phyloP scores from a whole-genome alignment of 2,888 invertebrate species.

The Morpho deidamia region DNA sequence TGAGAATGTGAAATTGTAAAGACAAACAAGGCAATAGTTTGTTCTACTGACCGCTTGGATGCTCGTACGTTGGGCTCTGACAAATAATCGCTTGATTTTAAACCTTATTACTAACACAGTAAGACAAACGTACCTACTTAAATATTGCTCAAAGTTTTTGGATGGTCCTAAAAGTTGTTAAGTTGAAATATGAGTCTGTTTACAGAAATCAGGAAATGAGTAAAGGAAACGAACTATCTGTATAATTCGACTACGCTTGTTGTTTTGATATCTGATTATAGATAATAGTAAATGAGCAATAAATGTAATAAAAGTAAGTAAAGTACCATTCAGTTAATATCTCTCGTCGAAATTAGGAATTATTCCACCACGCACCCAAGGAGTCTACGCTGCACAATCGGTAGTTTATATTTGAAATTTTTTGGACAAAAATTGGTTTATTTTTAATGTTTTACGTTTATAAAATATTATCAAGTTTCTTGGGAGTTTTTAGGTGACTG shows the following conservation, averaged over 20 bases:
- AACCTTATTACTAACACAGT: not conserved
- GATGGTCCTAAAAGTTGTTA: constrained; percentile 13
- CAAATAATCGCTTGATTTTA: not conserved
- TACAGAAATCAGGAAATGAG: constrained; percentile 15
- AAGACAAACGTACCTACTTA: not conserved
- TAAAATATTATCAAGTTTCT: no score
- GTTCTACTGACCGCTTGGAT: constrained; percentile 32
- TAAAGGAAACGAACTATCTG: constrained; percentile 11
- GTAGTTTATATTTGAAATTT: no score
- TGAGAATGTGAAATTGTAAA: constrained; percentile 66
- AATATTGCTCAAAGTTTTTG: not conserved
- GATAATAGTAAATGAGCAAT: no score
- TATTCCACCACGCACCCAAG: no score
- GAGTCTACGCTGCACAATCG: no score
- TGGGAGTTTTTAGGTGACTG: no score
- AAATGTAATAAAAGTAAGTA: no score
- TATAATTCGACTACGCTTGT: not conserved
- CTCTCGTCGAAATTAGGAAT: no score
- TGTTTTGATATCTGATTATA: not conserved
- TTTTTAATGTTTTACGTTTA: no score
- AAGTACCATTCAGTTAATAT: no score
- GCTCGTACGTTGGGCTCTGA: constrained; percentile 2
- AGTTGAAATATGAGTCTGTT: constrained; percentile 19
- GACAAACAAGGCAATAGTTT: constrained; percentile 55
- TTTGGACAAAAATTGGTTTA: no score